Base-by-base conservation (phyloP, 2,113 vertebrate genomes). In the Phodopus roborovskii region DNA sequence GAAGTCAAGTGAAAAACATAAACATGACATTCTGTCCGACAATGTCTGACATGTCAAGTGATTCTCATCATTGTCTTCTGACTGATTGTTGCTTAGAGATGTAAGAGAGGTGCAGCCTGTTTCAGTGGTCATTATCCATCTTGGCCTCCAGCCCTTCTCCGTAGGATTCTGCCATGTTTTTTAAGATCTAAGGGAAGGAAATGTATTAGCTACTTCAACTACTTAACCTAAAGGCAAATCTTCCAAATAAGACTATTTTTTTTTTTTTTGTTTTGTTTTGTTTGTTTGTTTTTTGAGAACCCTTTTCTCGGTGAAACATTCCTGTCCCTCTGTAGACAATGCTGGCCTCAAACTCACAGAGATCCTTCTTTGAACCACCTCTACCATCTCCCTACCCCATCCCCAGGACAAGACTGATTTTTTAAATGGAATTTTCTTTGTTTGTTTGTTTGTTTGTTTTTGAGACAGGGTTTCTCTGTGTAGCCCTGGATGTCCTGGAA, bases 221-320 rank as follows among this genome's bases (percentile, higher is more conserved):
- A 56, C 66, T 87, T 90, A 71, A 50, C 39, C 42, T 68, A 92
- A 24, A 96, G 92, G 48, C 82, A 91, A 79, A 78, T 90, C 58
- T 50, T n/a, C 42, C 68, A 92, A 16, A 83, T 26, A 88, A 58
- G 28, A 90, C 45, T 91, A 33, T n/a, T n/a, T 70, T 70, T 70
- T 70, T 70, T 33, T 0, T 62, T 64, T 56, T 56, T 13, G 10
- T 56, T 56, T 56, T 53, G 50, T 53, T 62, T 62, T 58, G 22
- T 62, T 26, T 62, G 22, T 64, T 64, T 62, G 24, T 64, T 64
- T 64, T 64, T 68, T n/a, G 36, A 71, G 68, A 71, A 33, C n/a
- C 33, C 5, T 33, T 71, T 71, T 71, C 36, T 71, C 68, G 13
- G 53, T 56, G 50, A 53, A 53, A 53, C 50, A 53, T 4, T 53